These are phyloP conservation scores for Halictus quadricinctus DNA, from an alignment of 2,888 invertebrate genomes.

Conservation along the genomic window DNA sequence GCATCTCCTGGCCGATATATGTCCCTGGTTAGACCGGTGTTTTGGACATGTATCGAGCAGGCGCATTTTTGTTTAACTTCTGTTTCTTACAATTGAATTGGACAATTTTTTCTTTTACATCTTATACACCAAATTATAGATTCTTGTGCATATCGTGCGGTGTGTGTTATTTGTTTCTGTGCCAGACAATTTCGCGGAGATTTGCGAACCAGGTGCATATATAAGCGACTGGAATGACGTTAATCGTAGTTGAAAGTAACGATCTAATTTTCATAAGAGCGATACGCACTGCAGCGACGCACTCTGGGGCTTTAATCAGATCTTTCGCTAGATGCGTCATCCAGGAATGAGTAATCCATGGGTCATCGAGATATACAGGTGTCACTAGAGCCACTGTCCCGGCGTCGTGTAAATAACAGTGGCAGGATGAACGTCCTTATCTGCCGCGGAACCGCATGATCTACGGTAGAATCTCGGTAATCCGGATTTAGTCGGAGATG, in stretches of 20 bases:
- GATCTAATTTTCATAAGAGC: constrained; percentile 5
- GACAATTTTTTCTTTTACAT: no score
- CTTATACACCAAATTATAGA: no score
- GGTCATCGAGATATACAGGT: constrained; percentile 45
- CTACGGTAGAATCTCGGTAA: constrained; percentile 26
- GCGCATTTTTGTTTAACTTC: no score
- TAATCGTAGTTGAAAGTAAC: neutral
- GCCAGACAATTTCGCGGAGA: neutral
- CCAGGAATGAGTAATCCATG: constrained; percentile 44
- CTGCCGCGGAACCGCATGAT: neutral
- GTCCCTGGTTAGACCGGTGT: no score
- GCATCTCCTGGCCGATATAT: no score
- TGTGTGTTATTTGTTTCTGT: no score
- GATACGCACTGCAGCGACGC: constrained; percentile 27
- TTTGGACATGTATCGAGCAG: no score
- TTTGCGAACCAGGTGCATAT: neutral
- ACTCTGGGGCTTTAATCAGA: constrained; percentile 43
- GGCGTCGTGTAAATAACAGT: constrained; percentile 46
- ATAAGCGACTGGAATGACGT: neutral
- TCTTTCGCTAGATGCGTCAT: constrained; percentile 33
- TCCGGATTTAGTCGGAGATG: neutral
- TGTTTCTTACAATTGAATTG: no score
- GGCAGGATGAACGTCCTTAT: constrained; percentile 15
- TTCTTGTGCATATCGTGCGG: no score
- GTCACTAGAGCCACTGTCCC: constrained; percentile 31